Conservation (phyloP, 2,888 invertebrate genomes). For the Anthoptus insignis region DNA sequence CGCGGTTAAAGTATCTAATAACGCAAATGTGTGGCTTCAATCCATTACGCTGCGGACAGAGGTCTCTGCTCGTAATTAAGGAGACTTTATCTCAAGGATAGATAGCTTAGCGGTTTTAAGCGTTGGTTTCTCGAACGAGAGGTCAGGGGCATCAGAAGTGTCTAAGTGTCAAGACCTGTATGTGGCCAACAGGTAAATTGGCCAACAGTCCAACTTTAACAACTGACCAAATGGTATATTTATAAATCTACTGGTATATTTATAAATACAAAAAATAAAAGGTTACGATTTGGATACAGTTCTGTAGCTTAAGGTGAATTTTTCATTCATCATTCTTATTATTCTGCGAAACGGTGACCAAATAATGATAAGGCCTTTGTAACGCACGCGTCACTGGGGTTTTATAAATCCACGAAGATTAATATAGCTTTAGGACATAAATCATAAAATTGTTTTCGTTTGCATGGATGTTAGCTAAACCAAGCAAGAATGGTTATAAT, state of each 20-base stretch:
- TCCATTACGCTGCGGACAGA: background rate
- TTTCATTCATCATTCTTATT: constrained; percentile 1
- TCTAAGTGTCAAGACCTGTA: no score
- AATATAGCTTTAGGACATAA: background rate
- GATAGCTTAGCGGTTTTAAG: no score
- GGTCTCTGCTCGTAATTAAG: no score
- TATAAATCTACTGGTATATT: no score
- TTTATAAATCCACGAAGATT: background rate
- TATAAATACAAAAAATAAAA: background rate
- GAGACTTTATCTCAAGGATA: no score
- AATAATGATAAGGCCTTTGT: constrained; percentile 1
- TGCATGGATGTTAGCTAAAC: no score
- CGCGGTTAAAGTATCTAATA: background rate
- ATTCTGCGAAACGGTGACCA: background rate
- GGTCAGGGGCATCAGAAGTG: background rate
- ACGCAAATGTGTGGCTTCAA: background rate
- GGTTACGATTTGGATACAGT: no score
- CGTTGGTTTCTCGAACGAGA: no score
- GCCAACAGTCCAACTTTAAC: no score
- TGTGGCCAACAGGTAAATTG: no score
- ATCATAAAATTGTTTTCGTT: background rate
- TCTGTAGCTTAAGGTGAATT: background rate
- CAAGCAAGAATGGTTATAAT: no score
- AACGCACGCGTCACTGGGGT: no score
- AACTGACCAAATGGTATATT: background rate